Conservation (phyloP, 2,797 vertebrate genomes). For the Gobionotothen gibberifrons region DNA sequence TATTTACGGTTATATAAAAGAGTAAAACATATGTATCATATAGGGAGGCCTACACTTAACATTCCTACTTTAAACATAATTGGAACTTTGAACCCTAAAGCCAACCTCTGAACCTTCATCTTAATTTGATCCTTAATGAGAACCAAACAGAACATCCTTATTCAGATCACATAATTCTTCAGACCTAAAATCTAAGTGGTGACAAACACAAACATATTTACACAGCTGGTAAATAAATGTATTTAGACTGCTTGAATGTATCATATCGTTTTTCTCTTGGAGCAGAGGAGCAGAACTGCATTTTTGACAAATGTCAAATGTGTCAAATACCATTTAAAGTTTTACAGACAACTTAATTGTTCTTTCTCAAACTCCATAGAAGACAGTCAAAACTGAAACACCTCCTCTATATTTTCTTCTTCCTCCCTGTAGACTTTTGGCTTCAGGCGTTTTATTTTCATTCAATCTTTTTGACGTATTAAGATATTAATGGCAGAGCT, state of each 20-base stretch:
- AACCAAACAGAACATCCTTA: not conserved
- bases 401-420: not conserved
- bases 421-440: not conserved
- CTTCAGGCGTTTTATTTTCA: constrained; percentile 19
- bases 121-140: not conserved
- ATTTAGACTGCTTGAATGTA: constrained; percentile 2
- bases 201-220: not conserved
- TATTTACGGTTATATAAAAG: too few species aligned
- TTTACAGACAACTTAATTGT: not conserved
- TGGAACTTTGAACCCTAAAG: not conserved
- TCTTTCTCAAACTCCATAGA: not conserved
- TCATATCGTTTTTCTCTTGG: not conserved
- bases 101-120: not conserved
- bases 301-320: too few species aligned
- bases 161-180: not conserved
- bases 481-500: constrained; percentile 12
- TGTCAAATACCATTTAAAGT: too few species aligned
- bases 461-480: constrained; percentile 28
- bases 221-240: not conserved
- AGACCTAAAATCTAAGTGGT: not conserved
- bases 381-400: constrained; percentile 5
- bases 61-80: too few species aligned
- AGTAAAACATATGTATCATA: too few species aligned
- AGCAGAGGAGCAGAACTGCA: not conserved
- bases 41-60: too few species aligned